Base-by-base conservation (phyloP, 1,140 invertebrate species). In the Panonychus citri region DNA sequence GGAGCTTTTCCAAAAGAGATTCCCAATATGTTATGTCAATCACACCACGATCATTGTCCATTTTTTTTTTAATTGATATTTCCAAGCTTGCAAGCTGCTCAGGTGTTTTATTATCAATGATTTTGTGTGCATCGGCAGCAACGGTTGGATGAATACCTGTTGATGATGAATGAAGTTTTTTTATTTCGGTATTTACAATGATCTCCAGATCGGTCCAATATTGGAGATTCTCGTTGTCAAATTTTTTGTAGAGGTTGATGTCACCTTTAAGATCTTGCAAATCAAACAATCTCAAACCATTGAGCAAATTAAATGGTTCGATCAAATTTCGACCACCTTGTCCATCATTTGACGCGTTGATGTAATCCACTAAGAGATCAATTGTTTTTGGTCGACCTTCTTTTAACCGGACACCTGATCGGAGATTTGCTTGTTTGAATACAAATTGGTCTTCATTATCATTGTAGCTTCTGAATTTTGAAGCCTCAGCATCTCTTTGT, bases 141-240 rank as follows among this genome's bases (percentile, higher is more conserved):
- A 99, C 91, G 12, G 87, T 81, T 60, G 83, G 77, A 71, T 98
- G 86, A 60, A 99, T 94, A 53, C 87, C 88, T 12, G 5, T 34
- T 34, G 54, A 54, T 56, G 54, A 64, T 57, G 12, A 67, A 64
- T 56, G 48, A 54, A 57, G 13, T 39, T 81, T 75, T 51, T 88
- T 69, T 70, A 94, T 93, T 72, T 98, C 93, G 69, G 95, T 90
- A 68, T 90, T 79, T 1, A 90, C 90, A 61, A 99, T 94, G 24
- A 89, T 85, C 39, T 85, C 84, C 61, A 98, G 87, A 68, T 98
- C 93, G 65, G 83, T 82, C 95, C 95, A 99, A 70, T 94, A 98
- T 65, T 85, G 80, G 25, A 81, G 74, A 71, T 97, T 91, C 59
- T 81, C 76, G 69, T 89, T 85, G 59, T 76, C 74, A 43, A 76